Evolutionary conservation across 2,797 vertebrate genomes (phyloP).

Genomic region (Emys orbicularis): DNA sequence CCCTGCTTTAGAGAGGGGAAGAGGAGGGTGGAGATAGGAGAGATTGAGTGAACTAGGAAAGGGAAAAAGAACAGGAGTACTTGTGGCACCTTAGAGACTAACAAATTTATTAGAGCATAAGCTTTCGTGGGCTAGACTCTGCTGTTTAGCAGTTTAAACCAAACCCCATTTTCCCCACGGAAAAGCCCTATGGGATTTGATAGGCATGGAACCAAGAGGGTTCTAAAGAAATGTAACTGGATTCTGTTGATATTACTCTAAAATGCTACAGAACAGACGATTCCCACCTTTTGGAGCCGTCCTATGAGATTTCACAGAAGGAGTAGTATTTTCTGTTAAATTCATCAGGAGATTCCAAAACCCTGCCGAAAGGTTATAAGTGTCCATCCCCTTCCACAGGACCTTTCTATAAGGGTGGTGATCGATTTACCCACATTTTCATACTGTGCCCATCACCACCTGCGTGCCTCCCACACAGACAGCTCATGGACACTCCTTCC

Average conservation of each 20-base stretch:
- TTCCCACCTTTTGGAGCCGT: background rate
- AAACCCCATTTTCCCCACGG: background rate
- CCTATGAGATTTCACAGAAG: background rate
- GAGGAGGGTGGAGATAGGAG: background rate
- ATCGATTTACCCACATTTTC: background rate
- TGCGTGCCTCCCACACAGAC: background rate
- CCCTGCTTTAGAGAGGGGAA: background rate
- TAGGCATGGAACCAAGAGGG: background rate
- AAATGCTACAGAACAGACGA: background rate
- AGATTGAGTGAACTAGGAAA: background rate
- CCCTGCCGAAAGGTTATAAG: background rate
- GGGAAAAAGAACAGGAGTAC: background rate
- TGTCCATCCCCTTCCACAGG: background rate
- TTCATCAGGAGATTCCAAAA: background rate
- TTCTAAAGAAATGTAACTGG: background rate
- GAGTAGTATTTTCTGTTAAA: background rate
- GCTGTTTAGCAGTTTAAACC: background rate
- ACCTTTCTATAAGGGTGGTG: background rate
- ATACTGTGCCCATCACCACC: background rate
- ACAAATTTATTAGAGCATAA: too few species aligned
- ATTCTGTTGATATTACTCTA: background rate
- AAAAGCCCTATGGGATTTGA: background rate
- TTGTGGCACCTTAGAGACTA: too few species aligned
- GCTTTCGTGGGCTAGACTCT: background rate
- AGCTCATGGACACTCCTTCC: background rate